A percentile compares a stretch with the other conserved stretches of the same genome.
These are phyloP conservation scores for Cirrhinus mrigala DNA, from an alignment of 2,797 vertebrate genomes.

Conservation along the genomic window DNA sequence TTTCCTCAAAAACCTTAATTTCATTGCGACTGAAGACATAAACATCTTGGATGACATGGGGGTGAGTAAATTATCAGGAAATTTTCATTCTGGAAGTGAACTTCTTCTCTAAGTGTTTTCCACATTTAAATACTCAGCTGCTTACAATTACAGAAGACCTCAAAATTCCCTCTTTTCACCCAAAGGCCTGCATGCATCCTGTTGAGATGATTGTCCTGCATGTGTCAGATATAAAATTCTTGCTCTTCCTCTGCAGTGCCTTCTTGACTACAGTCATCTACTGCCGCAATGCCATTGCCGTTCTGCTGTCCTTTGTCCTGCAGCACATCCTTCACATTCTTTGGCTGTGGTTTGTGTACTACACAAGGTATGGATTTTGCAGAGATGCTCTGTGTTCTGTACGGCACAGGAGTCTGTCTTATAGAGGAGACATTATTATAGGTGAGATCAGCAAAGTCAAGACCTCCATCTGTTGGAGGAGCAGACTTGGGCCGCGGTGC, in stretches of 20 bases:
- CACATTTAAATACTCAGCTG: background rate
- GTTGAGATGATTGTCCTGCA: background rate
- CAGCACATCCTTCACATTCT: slow-evolving; percentile 1
- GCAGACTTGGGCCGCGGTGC: slow-evolving; percentile 70
- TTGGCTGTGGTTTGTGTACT: slow-evolving; percentile 36
- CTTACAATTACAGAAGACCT: slow-evolving; percentile 10
- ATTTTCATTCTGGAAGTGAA: too few relatives aligned
- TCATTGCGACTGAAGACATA: too few relatives aligned
- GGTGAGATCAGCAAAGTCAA: slow-evolving; percentile 60
- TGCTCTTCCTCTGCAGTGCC: slow-evolving; percentile 73
- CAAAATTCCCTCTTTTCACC: background rate
- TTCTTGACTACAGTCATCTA: slow-evolving; percentile 14
- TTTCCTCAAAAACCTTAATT: too few relatives aligned
- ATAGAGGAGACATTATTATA: slow-evolving; percentile 57
- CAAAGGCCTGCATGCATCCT: background rate
- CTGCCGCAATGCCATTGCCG: slow-evolving; percentile 39
- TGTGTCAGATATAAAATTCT: slow-evolving; percentile 89
- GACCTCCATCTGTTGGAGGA: slow-evolving; percentile 65
- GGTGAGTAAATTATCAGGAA: too few relatives aligned
- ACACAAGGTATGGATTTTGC: slow-evolving; percentile 52
- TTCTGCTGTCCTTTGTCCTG: slow-evolving; percentile 5
- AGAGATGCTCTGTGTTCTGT: slow-evolving; percentile 59
- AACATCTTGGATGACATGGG: too few relatives aligned
- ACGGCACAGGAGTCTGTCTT: slow-evolving; percentile 40
- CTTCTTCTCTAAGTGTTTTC: background rate